Base-by-base conservation (phyloP, 1,140 invertebrate genomes). In the Hylaeus anthracinus region DNA sequence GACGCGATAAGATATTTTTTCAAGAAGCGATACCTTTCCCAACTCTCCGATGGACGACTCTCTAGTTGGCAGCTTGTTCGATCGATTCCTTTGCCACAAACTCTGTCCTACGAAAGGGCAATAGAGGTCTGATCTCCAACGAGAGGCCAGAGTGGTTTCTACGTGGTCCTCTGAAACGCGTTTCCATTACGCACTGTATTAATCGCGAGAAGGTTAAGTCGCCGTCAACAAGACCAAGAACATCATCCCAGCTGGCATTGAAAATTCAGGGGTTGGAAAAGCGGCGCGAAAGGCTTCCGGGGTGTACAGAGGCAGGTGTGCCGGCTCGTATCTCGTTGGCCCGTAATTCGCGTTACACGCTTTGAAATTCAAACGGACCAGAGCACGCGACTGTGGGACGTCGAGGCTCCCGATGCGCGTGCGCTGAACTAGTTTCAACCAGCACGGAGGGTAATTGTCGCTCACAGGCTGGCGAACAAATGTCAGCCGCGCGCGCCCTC, bases 311-410 rank as follows among this genome's bases (percentile, higher is more conserved):
- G 56, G 6, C 43, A 61, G 71, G 43, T 39, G 71, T 60, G 55
- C 45, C 71, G 10, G 56, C 43, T 72, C n/a, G 56, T 43, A 60
- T 72, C 43, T 61, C 71, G 71, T 61, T 61, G 71, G 4, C 26
- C 71, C 71, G 45, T 73, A 73, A 73, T 73, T 64, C 60, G 14
- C 45, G 51, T 64, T 64, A 61, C 60, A 64, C 72, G 45, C 72
- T 64, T 73, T 53, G 60, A 64, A 64, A 73, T 73, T 64, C 60
- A 64, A 73, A 61, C 72, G 72, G 58, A n/a, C 55, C 43, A 63
- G 37, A 60, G 72, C 72, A 73, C 60, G 72, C 72, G 72, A 64
- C 72, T 41, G 3, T 3, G 55, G 1, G 37, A 48, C 61, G 39
- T 15, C 65, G 37, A 2, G 5, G 45, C 9, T 37, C 8, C 5